phyloP scores from a whole-genome alignment of 2,113 vertebrate species.

The Ptychochromis oligacanthus region DNA sequence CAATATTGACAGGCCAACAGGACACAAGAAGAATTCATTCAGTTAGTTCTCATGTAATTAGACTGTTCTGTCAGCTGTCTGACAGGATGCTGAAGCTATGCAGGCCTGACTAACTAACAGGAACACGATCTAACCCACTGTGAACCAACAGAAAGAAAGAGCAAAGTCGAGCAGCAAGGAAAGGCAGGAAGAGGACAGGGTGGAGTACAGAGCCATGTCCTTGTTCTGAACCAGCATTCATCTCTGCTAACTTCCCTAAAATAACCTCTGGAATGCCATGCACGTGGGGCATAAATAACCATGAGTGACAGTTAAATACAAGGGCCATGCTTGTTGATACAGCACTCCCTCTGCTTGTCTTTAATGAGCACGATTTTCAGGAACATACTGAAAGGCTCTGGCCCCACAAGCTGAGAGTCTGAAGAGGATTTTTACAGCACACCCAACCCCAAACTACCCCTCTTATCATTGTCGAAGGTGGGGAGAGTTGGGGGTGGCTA shows the following conservation, averaged over 20 bases:
- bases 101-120: neutral
- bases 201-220: conserved; percentile 14
- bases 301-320: conserved; percentile 29
- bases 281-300: conserved; percentile 7
- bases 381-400: conserved; percentile 33
- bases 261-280: conserved; percentile 16
- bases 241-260: conserved; percentile 28
- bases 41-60: neutral
- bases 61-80: neutral
- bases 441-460: neutral
- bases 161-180: neutral
- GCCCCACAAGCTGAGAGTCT: conserved; percentile 13
- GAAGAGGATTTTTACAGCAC: conserved; percentile 47
- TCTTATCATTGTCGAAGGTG: conserved; percentile 56
- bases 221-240: conserved; percentile 28
- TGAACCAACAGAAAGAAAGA: conserved; percentile 5
- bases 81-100: neutral
- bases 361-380: conserved; percentile 38
- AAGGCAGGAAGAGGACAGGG: neutral
- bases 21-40: neutral
- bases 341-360: neutral
- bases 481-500: conserved; percentile 22
- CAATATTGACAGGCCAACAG: neutral
- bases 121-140: neutral
- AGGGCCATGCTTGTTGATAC: neutral